Evolutionary conservation across 1,140 invertebrate genomes (phyloP).

Genomic region (Babylonia areolata): DNA sequence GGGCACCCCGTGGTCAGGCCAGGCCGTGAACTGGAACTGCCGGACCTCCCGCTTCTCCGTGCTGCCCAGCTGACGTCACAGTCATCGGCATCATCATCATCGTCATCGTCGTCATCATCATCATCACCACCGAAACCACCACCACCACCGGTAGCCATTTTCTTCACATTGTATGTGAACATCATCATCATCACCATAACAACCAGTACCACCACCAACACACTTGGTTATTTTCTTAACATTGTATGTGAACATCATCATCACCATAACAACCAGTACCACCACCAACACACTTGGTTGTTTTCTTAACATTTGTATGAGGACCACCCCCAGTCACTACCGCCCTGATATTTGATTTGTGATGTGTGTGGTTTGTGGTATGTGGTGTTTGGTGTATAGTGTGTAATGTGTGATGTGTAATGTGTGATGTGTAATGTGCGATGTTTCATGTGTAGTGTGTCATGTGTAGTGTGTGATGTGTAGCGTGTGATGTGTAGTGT

Average conservation of each 20-base stretch:
- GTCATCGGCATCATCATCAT: neutral
- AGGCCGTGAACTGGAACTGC: slow-evolving; percentile 98
- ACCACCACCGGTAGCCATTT: neutral
- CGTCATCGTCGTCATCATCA: neutral
- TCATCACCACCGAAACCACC: neutral
- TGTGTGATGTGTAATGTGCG: too few species aligned
- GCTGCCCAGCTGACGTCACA: slow-evolving; percentile 64
- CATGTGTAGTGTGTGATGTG: too few species aligned
- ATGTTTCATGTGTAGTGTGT: too few species aligned
- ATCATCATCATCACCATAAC: neutral
- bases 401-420: too few species aligned
- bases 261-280: neutral
- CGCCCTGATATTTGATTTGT: too few species aligned
- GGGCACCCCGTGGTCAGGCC: slow-evolving; percentile 99
- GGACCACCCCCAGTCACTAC: neutral
- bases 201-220: neutral
- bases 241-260: neutral
- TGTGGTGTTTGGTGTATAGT: too few species aligned
- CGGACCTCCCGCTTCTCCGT: slow-evolving; percentile 89
- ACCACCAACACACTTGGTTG: neutral
- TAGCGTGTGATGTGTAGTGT: too few species aligned
- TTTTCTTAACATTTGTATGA: neutral
- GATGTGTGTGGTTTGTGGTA: too few species aligned
- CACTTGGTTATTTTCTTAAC: neutral
- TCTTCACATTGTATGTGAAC: neutral